These are phyloP conservation scores for Pogona vitticeps DNA, from an alignment of 2,113 vertebrate species.

Conservation along the genomic window DNA sequence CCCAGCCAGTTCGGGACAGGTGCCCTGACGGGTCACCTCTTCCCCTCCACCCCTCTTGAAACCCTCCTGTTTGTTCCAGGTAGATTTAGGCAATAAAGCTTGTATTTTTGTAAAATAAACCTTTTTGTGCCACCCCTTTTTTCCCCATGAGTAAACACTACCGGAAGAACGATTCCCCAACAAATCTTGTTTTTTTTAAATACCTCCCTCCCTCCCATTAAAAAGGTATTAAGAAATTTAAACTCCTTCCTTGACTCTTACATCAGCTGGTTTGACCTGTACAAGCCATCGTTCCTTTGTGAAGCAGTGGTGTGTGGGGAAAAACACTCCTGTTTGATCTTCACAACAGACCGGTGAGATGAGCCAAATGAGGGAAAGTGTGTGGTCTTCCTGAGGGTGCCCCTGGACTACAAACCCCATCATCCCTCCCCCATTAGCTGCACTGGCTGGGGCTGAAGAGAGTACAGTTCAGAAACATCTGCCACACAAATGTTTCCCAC, in stretches of 20 bases:
- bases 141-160: background rate
- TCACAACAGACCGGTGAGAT: background rate
- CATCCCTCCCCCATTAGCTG: too few relatives aligned
- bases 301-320: too few relatives aligned
- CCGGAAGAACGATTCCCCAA: too few relatives aligned
- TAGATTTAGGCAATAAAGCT: constrained; percentile 3
- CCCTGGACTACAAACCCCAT: too few relatives aligned
- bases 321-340: too few relatives aligned
- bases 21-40: background rate
- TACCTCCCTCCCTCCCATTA: background rate
- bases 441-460: too few relatives aligned
- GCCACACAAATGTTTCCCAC: too few relatives aligned
- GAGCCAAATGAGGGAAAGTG: background rate
- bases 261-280: too few relatives aligned
- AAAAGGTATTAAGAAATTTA: too few relatives aligned
- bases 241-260: background rate
- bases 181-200: background rate
- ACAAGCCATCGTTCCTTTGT: too few relatives aligned
- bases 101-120: constrained; percentile 62
- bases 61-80: background rate
- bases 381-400: too few relatives aligned
- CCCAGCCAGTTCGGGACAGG: accelerated
- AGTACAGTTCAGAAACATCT: too few relatives aligned
- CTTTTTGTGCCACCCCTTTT: constrained; percentile 31
- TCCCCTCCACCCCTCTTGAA: background rate